Evolutionary conservation across 2,888 invertebrate species (phyloP).

Genomic region (Pandemis heparana): DNA sequence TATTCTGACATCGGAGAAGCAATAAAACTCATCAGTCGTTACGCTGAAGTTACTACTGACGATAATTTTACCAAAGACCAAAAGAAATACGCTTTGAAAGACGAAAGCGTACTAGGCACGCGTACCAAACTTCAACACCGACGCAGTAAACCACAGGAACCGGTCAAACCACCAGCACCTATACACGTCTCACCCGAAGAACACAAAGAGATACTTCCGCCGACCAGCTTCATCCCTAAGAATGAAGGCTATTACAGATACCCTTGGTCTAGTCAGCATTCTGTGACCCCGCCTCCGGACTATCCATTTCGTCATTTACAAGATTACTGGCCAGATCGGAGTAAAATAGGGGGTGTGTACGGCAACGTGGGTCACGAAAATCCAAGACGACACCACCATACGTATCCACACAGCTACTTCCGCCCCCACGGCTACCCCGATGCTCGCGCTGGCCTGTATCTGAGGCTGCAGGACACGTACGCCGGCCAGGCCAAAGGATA

Average conservation of each 20-base stretch:
- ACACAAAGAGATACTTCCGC: slow-evolving; percentile 36
- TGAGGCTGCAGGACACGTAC: slow-evolving; percentile 62
- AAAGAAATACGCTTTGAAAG: slow-evolving; percentile 65
- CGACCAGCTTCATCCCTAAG: slow-evolving; percentile 55
- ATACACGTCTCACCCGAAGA: slow-evolving; percentile 48
- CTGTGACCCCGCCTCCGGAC: slow-evolving; percentile 70
- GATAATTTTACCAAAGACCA: slow-evolving; percentile 77
- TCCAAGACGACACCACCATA: slow-evolving; percentile 79
- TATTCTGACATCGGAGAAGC: slow-evolving; percentile 82
- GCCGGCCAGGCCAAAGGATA: slow-evolving; percentile 66
- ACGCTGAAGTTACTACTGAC: slow-evolving; percentile 81
- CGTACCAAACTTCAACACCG: slow-evolving; percentile 79
- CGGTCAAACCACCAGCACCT: slow-evolving; percentile 49
- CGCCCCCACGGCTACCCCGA: slow-evolving; percentile 66
- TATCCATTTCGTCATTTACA: slow-evolving; percentile 80
- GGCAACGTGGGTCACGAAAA: slow-evolving; percentile 69
- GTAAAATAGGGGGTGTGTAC: slow-evolving; percentile 73
- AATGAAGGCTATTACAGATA: slow-evolving; percentile 71
- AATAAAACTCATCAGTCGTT: slow-evolving; percentile 80
- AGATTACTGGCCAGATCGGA: slow-evolving; percentile 79
- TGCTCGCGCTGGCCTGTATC: slow-evolving; percentile 55
- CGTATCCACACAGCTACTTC: slow-evolving; percentile 71
- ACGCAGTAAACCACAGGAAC: slow-evolving; percentile 70
- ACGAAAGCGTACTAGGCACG: slow-evolving; percentile 75
- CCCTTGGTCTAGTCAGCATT: slow-evolving; percentile 76